Evolutionary conservation across 2,113 vertebrate genomes (phyloP).

Genomic region (Cairina moschata): DNA sequence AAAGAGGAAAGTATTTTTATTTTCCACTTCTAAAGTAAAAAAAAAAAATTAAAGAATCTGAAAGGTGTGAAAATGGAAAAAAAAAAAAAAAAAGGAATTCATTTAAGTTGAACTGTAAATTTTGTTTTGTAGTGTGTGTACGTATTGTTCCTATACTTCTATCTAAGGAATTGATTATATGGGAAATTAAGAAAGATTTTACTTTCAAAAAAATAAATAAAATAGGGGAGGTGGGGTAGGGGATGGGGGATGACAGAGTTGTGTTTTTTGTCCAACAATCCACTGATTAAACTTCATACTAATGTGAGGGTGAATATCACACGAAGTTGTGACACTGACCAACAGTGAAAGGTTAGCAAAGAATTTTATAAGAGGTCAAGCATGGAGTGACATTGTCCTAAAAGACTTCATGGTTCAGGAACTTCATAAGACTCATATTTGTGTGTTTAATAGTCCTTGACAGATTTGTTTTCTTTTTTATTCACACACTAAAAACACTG

Average conservation of each 20-base stretch:
- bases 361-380: neutral
- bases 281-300: neutral
- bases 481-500: rapidly evolving
- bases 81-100: neutral
- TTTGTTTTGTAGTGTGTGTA: neutral
- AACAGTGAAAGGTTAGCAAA: neutral
- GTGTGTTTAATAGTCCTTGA: neutral
- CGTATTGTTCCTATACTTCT: neutral
- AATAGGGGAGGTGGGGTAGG: neutral
- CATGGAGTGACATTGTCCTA: neutral
- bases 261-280: neutral
- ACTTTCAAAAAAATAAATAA: neutral
- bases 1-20: neutral
- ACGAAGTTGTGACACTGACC: neutral
- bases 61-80: neutral
- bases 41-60: neutral
- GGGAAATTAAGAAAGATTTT: neutral
- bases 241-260: neutral
- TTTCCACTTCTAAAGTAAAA: neutral
- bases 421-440: neutral
- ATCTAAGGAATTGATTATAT: neutral
- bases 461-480: neutral
- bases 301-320: neutral
- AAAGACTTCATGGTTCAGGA: neutral
- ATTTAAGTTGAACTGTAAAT: neutral